Conservation (phyloP, 1,140 invertebrate genomes). For the Colletes gigas region DNA sequence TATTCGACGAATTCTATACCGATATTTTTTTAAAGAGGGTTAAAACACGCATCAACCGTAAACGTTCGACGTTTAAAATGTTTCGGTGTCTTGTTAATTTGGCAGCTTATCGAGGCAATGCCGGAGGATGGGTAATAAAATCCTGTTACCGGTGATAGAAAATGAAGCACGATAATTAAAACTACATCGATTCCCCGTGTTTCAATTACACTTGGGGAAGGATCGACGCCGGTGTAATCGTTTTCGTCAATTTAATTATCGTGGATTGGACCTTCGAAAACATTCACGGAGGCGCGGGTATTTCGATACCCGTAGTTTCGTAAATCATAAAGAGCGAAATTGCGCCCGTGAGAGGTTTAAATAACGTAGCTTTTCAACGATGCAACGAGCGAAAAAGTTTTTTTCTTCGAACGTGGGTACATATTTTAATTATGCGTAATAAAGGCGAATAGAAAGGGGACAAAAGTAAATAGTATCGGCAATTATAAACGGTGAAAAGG, state of each 20-base stretch:
- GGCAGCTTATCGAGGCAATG: not conserved
- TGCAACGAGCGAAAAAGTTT: not conserved
- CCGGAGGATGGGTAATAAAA: not conserved
- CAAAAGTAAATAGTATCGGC: not conserved
- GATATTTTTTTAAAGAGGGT: too few relatives aligned
- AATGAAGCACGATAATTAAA: conserved; percentile 33
- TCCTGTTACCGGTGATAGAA: not conserved
- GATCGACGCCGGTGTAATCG: conserved; percentile 19
- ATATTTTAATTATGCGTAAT: not conserved
- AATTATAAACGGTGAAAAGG: too few relatives aligned
- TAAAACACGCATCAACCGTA: too few relatives aligned
- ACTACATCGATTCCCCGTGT: not conserved
- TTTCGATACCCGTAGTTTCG: not conserved
- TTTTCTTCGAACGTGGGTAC: not conserved
- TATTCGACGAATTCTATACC: too few relatives aligned
- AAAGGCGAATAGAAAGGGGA: too few relatives aligned
- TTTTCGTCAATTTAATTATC: conserved; percentile 37
- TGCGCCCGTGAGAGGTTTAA: not conserved
- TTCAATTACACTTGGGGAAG: conserved; percentile 19
- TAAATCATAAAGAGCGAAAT: not conserved
- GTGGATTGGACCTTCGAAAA: conserved; percentile 17
- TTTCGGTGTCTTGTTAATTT: not conserved
- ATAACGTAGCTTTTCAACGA: not conserved
- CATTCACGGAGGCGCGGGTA: not conserved
- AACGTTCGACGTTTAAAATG: too few relatives aligned